Percentiles rank a stretch among this genome's conserved stretches.
These are phyloP conservation scores for Orchesellides sinensis DNA, from an alignment of 2,888 invertebrate genomes.

Conservation along the genomic window DNA sequence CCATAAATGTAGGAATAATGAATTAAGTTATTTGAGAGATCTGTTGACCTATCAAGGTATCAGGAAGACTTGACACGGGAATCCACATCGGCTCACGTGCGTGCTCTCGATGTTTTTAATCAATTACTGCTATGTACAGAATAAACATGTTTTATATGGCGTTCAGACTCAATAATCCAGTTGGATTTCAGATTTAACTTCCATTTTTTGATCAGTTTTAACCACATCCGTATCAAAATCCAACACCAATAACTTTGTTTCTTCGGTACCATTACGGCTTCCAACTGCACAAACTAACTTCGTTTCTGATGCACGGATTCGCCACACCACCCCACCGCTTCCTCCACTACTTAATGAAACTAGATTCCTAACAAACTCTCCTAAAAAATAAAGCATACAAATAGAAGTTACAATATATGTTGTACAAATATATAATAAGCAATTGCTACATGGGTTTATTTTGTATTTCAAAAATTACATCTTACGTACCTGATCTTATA, in stretches of 20 bases:
- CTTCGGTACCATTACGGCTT: slow-evolving; percentile 98
- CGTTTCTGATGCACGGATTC: slow-evolving; percentile 96
- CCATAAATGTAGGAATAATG: slow-evolving; percentile 34
- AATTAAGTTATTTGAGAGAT: slow-evolving; percentile 50
- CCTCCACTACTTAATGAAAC: slow-evolving; percentile 96
- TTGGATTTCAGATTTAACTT: slow-evolving; percentile 39
- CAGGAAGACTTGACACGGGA: slow-evolving; percentile 59
- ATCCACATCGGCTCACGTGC: slow-evolving; percentile 39
- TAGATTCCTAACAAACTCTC: slow-evolving; percentile 96
- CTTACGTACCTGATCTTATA: slow-evolving; percentile 86
- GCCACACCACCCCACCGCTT: slow-evolving; percentile 99
- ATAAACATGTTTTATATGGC: slow-evolving; percentile 25
- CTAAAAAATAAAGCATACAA: slow-evolving; percentile 76
- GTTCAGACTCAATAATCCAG: slow-evolving; percentile 49
- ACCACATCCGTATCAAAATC: slow-evolving; percentile 90
- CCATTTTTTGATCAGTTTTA: slow-evolving; percentile 30
- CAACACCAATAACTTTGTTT: slow-evolving; percentile 97
- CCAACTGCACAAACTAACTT: slow-evolving; percentile 99
- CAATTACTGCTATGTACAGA: slow-evolving; percentile 20
- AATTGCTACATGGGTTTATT: neutral
- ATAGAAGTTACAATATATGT: no score
- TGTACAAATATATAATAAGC: no score
- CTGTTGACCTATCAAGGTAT: slow-evolving; percentile 46
- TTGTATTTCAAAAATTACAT: slow-evolving; percentile 4
- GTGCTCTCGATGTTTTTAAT: slow-evolving; percentile 42